Evolutionary conservation across 2,113 vertebrate species (phyloP), one percentile per base, ranked within the genome.

Genomic region (Litocranius walleri): DNA sequence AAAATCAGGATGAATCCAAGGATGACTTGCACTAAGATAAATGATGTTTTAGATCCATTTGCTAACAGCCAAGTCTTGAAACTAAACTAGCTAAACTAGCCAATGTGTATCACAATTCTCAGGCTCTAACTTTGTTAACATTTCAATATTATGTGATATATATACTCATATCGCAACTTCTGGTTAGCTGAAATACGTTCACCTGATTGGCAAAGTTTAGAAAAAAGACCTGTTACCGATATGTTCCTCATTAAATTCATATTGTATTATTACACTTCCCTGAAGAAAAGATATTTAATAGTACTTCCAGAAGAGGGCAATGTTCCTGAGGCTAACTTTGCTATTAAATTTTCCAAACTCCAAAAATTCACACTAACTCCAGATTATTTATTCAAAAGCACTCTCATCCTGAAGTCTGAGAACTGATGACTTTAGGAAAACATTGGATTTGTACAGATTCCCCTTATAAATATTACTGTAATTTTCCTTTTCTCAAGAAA

Each of bases 401-500:
- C 64, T 91, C 91, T 95, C 57, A 71, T 50, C 45, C 62, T 92
- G 77, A 81, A 96, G 96, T 87, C 89, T 83, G 96, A 97, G 81
- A 96, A 95, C 71, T 40, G 88, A 94, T 95, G 93, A 86, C 88
- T 96, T 92, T 94, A 92, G 88, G 67, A 97, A 98, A 98, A 98
- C 95, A 96, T 36, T 92, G 96, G 87, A 94, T 98, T 94, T 96
- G 90, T 96, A 84, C 96, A 45, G 90, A 97, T 97, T 95, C 74
- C 45, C 81, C 94, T 98, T 96, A 85, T 88, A 97, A 98, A 96
- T 92, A 95, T 96, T 95, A 96, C 95, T 96, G 82, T 97, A 96
- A 97, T 78, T 98, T 97, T 97, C 97, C 95, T 96, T 97, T 95
- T 90, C 97, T 96, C 94, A 45, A 92, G 97, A 96, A 97, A 97